Base-by-base conservation (phyloP, 2,797 vertebrate genomes). In the Xiphorhynchus erythropygius region DNA sequence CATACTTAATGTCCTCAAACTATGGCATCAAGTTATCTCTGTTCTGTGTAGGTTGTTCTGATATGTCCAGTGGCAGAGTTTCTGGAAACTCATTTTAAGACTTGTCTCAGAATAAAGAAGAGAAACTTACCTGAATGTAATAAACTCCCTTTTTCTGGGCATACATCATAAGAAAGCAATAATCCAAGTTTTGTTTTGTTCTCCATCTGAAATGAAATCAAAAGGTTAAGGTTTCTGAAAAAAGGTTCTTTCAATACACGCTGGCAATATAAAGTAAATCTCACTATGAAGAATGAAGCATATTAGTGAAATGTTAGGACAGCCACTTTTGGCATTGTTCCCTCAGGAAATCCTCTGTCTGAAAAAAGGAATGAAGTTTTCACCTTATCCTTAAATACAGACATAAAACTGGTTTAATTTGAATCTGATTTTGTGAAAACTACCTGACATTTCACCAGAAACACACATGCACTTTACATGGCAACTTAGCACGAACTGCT, bases 101-200 rank as follows among this genome's bases (percentile, higher is more conserved):
- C 18, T 75, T 53, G 16, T 39, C 59, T 62, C 67, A 84, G 86
- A 87, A 77, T 25, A 90, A 88, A 94, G 30, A 93, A 69, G 10
- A 76, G 5, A 59, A 44, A 82, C 78, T 96, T 97, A 99, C 99
- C 99, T 99, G 99, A 92, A 99, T 99, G 93, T 99, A 99, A 96
- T 99, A 99, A 94, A 98, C 97, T 6, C 99, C 99, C 97, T 99
- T 99, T 97, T 98, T 99, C 96, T 99, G 99, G 56, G 99, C 99
- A 73, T 99, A 99, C 99, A 99, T 99, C 99, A 99, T 99, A 81
- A 99, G 98, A 97, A 99, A 99, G 95, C 99, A 99, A 92, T 99
- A 99, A 97, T 99, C 99, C 97, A 99, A 97, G 96, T 99, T 99
- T 97, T 99, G 99, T 95, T 99, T 99, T 42, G 99, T 99, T 96